phyloP scores from a whole-genome alignment of 2,797 vertebrate species.

The Centroberyx gerrardi region DNA sequence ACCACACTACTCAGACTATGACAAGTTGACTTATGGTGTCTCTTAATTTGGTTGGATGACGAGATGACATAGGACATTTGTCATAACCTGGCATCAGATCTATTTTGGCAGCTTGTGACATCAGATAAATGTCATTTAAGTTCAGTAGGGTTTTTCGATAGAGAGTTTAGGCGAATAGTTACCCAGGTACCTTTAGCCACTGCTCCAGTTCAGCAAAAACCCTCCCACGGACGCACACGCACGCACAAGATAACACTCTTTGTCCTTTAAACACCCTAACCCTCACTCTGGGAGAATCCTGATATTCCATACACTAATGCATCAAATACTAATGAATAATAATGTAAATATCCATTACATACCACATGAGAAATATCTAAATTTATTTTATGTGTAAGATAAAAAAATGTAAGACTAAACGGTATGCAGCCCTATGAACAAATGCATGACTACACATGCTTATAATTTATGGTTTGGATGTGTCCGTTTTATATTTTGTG shows the following conservation, averaged over 20 bases:
- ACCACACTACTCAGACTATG: conserved; percentile 71
- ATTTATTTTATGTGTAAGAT: conserved; percentile 87
- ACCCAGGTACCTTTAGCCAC: conserved; percentile 73
- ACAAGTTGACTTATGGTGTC: conserved; percentile 74
- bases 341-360: conserved; percentile 84
- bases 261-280: conserved; percentile 79
- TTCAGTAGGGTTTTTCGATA: conserved; percentile 62
- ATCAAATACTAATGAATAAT: conserved; percentile 82
- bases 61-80: conserved; percentile 73
- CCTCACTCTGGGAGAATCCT: conserved; percentile 77
- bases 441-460: conserved; percentile 86
- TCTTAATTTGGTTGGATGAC: conserved; percentile 69
- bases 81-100: conserved; percentile 74
- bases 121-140: conserved; percentile 73
- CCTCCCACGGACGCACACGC: conserved; percentile 70
- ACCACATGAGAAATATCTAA: conserved; percentile 83
- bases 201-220: conserved; percentile 78
- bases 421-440: conserved; percentile 86
- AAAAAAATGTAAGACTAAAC: conserved; percentile 80
- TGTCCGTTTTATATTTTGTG: conserved; percentile 88
- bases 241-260: conserved; percentile 75
- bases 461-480: conserved; percentile 86
- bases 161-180: conserved; percentile 61
- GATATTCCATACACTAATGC: conserved; percentile 78
- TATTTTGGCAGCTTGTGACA: conserved; percentile 82